Evolutionary conservation across 1,140 invertebrate genomes (phyloP).

Genomic region (Chrysomallon squamiferum): DNA sequence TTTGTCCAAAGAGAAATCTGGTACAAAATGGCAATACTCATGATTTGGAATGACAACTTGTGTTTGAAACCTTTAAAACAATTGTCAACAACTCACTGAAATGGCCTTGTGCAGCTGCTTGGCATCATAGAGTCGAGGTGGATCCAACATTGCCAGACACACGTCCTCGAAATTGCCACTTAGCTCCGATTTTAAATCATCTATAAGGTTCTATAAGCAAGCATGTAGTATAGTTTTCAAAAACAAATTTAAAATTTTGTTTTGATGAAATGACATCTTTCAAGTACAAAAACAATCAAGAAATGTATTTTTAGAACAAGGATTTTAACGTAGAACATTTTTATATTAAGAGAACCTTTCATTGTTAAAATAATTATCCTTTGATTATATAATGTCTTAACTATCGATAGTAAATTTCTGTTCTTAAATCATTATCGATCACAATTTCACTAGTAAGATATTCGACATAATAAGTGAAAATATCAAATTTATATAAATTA

Average conservation of each 20-base stretch:
- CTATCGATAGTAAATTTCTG: too few relatives aligned
- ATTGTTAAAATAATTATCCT: neutral
- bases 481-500: too few relatives aligned
- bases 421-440: too few relatives aligned
- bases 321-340: neutral
- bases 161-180: conserved; percentile 89
- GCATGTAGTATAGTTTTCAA: neutral
- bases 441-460: too few relatives aligned
- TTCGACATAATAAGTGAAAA: too few relatives aligned
- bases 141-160: conserved; percentile 80
- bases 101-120: conserved; percentile 61
- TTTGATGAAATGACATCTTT: neutral
- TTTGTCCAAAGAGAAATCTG: too few relatives aligned
- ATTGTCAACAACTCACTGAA: conserved; percentile 41
- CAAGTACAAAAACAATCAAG: neutral
- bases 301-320: neutral
- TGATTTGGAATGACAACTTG: too few relatives aligned
- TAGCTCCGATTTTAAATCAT: conserved; percentile 86
- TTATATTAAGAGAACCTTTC: neutral
- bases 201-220: conserved; percentile 75
- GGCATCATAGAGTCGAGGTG: conserved; percentile 57
- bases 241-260: neutral
- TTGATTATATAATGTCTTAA: neutral
- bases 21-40: too few relatives aligned
- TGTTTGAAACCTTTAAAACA: too few relatives aligned